phyloP scores from a whole-genome alignment of 1,140 invertebrate species.

The Aphis gossypii region DNA sequence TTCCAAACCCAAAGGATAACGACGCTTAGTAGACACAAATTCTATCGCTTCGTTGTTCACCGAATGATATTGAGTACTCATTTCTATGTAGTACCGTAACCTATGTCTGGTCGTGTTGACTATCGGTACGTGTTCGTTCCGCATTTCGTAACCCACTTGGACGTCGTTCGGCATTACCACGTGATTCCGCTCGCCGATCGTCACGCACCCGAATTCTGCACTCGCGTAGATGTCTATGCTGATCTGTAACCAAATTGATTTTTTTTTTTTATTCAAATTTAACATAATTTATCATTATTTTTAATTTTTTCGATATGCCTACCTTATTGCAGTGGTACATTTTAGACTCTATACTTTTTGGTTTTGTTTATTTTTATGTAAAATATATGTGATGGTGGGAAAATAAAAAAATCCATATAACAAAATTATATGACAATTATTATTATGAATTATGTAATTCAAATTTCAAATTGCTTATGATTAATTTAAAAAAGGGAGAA shows the following conservation, averaged over 20 bases:
- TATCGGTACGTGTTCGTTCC: neutral
- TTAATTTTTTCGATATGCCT: neutral
- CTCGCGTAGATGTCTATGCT: constrained; percentile 1
- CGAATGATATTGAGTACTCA: neutral
- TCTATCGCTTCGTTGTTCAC: neutral
- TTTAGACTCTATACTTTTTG: too few relatives aligned
- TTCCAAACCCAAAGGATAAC: neutral
- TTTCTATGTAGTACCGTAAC: neutral
- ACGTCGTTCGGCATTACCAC: neutral
- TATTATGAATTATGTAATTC: neutral
- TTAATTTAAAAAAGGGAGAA: neutral
- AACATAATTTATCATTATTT: neutral
- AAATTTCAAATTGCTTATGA: neutral
- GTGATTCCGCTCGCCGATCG: neutral
- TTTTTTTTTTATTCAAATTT: neutral
- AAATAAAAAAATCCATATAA: too few relatives aligned
- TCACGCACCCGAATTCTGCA: neutral
- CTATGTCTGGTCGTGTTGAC: constrained; percentile 24
- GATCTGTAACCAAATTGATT: neutral
- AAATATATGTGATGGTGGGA: too few relatives aligned
- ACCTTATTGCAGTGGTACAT: too few relatives aligned
- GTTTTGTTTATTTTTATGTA: too few relatives aligned
- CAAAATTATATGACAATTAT: neutral
- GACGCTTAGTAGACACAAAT: neutral
- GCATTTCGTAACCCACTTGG: constrained; percentile 10